Base-by-base conservation (phyloP, 1,140 invertebrate species). In the Papilio polyxenes region DNA sequence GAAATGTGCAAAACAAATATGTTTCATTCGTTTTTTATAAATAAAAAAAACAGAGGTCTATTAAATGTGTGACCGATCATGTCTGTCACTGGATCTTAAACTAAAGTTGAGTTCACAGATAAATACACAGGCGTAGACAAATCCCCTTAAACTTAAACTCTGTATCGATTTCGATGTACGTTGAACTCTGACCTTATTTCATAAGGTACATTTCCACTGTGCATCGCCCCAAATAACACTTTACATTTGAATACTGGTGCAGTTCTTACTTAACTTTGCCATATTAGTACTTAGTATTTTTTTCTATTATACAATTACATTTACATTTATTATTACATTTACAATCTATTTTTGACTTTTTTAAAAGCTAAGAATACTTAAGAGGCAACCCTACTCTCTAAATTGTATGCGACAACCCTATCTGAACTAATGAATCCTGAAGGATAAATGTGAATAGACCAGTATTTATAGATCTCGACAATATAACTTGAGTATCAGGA, bases 161-260 rank as follows among this genome's bases (percentile, higher is more conserved):
- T 10, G 37, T 48, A 80, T 80, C 59, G 78, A 80, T 80, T 65
- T 44, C 62, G 40, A 81, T 87, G 84, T 84, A 78, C 83, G 75
- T 86, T 88, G 84, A 89, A 84, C 89, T 88, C 88, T 91, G 88
- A 88, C 87, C 86, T 88, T 83, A 69, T 76, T 78, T 78, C 75
- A 79, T 80, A 81, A 83, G 82, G 75, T 81, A 84, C 49, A 69
- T 72, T 51, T 80, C 72, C 72, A 69, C 65, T 53, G 65, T 31
- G 48, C 53, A 56, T 49, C 37, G 48, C 6, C 72, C 77, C 80
- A 83, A 80, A 80, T 81, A 79, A 79, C 44, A 65, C 59, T 72
- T 83, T 83, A 80, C 49, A 81, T 82, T 79, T 37, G 10, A 37
- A 78, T 17, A 62, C 6, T 31, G 0, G 62, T 65, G 20, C 20